Base-by-base conservation (phyloP, 2,888 invertebrate species). In the Athalia cordata region DNA sequence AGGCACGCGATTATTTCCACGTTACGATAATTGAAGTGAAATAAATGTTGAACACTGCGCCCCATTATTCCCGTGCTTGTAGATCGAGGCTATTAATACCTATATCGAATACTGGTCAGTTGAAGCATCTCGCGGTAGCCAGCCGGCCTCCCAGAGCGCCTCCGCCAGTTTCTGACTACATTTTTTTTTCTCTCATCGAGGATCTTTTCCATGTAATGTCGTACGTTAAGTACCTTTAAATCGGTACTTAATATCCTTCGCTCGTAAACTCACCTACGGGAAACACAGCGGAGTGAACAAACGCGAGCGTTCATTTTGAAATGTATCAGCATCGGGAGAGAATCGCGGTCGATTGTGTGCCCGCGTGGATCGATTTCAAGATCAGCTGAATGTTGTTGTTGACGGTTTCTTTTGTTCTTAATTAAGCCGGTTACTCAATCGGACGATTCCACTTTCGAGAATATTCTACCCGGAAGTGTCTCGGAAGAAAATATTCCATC, bases 1-100 rank as follows among this genome's bases (percentile, higher is more conserved):
- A 3, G 43, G 52, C 11, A 29, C 11, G 7, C 84, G 85, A 86
- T 87, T 86, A 86, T 82, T 83, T 29, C 82, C 80, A 81, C 85
- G 83, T 83, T 83, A 83, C 85, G 84, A 87, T 87, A 87, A 88
- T 89, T 88, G 87, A 89, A 87, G 83, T 83, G 85, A 84, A 87
- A 86, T 87, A 87, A 88, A 88, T 87, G 86, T 87, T 84, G 84
- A 75, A 50, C 11, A 64, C 75, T 29, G 49, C 64, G 43, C 62
- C 75, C 43, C 52, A 50, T 62, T 5, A 13, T 57, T 15, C 62
- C 61, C 4, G 62, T 62, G 52, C 75, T 29, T 15, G 75, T 62
- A 75, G 64, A 75, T 75, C 75, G 62, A 47, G 75, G 75, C 75
- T 75, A 75, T 62, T 75, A 75, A 62, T 75, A 75, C 64, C 29